Evolutionary conservation across 2,888 invertebrate species (phyloP).

Genomic region (Ceriagrion tenellum): DNA sequence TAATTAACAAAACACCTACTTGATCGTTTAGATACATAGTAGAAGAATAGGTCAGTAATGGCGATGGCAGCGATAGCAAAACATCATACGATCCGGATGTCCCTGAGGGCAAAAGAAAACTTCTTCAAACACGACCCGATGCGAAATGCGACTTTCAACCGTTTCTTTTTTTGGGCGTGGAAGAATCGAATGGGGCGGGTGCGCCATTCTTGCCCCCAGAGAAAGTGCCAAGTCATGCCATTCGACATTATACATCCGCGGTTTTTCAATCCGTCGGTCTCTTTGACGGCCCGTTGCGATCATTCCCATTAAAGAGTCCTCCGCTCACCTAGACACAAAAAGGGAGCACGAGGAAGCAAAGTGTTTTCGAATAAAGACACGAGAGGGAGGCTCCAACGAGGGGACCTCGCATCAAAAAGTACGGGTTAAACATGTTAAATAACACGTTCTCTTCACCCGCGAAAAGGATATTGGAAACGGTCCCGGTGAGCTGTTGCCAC

Average conservation of each 20-base stretch:
- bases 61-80: too few species aligned
- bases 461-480: neutral
- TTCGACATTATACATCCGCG: neutral
- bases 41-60: too few species aligned
- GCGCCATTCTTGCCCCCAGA: neutral
- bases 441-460: neutral
- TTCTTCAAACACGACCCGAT: neutral
- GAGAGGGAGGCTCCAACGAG: neutral
- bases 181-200: neutral
- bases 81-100: too few species aligned
- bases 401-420: neutral
- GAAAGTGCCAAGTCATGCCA: neutral
- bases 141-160: neutral
- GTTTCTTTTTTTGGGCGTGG: neutral
- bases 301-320: neutral
- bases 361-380: conserved; percentile 5
- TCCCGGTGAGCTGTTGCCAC: neutral
- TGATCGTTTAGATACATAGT: too few species aligned
- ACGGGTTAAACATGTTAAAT: neutral
- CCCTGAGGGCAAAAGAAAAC: neutral
- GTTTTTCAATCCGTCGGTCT: neutral
- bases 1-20: too few species aligned
- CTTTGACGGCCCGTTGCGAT: neutral
- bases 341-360: neutral
- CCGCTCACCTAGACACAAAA: neutral